phyloP scores from a whole-genome alignment of 2,113 vertebrate species.

The Helogale parvula region DNA sequence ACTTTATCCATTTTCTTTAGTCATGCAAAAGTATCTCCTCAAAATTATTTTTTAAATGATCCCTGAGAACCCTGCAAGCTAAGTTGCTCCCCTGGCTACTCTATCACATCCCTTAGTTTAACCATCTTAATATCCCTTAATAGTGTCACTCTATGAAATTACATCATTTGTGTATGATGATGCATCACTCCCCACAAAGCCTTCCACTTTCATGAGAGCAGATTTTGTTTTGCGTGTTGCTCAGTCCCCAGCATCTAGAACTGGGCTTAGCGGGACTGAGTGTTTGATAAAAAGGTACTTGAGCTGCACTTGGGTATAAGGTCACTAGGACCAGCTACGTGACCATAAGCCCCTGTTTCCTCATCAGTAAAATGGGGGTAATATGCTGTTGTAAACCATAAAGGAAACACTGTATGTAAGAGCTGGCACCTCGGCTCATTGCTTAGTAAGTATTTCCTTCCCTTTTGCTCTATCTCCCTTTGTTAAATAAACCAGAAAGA shows the following conservation, averaged over 20 bases:
- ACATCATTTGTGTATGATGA: not conserved
- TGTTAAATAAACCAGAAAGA: slow-evolving; percentile 44
- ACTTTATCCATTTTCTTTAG: slow-evolving; percentile 41
- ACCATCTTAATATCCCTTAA: not conserved
- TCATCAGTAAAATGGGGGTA: not conserved
- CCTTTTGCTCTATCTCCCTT: not conserved
- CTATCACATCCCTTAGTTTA: not conserved
- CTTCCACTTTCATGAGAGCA: not conserved
- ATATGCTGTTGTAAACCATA: not conserved
- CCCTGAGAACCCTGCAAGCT: not conserved
- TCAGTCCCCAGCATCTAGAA: not conserved
- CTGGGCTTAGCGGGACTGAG: not conserved
- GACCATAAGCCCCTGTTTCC: not conserved
- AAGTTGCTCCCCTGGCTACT: not conserved
- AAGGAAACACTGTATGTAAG: slow-evolving; percentile 29
- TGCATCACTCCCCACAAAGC: not conserved
- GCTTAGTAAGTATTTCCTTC: slow-evolving; percentile 54
- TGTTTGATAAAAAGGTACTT: not conserved
- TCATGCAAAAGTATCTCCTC: not conserved
- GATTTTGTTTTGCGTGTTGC: not conserved
- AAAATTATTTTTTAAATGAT: not conserved
- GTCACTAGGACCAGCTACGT: not conserved
- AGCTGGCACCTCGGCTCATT: not conserved
- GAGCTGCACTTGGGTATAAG: not conserved
- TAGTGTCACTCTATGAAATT: not conserved